Base-by-base conservation (phyloP, 37 sponge, comb jelly and placozoan species). In the Spongilla lacustris region DNA sequence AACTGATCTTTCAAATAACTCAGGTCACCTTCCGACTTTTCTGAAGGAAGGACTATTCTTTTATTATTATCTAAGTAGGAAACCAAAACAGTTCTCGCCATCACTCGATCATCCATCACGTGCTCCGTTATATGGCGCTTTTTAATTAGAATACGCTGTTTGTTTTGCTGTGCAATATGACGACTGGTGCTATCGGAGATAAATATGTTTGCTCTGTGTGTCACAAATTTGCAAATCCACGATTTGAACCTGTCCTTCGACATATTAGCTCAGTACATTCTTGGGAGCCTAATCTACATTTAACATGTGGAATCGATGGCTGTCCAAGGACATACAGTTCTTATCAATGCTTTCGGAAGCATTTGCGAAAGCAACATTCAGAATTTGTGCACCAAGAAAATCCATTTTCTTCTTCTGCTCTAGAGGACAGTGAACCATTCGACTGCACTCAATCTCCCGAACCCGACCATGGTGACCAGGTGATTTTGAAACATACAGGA, bases 261-360 rank as follows among this genome's bases (percentile, higher is more conserved):
- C 78, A 85, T 71, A 85, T 85, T 33, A 71, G 78, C 31, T 21
- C 35, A 32, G 87, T 80, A 4, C 88, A 87, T 66, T 68, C 71
- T 10, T 66, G 24, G 38, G 88, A 87, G 8, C 67, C 81, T 26
- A 66, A 58, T 34, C 73, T 88, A 22, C 71, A 32, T 24, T 28
- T 88, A 26, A 25, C n/a, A 11, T 88, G 88, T 66, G 88, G 82
- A 34, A 22, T 88, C 32, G 49, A 81, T 34, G 82, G 77, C 30
- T 88, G 88, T 46, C 82, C 86, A 30, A 12, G 41, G 12, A 67
- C 48, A 11, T 85, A 78, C 71, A 66, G 32, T 21, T 67, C 48
- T 19, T 85, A 76, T 48, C 6, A 31, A 5, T 85, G 78, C 8
- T 85, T 27, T 28, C 13, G 36, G 25, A 46, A 34, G 30, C 85